These are phyloP conservation scores for Corvus hawaiiensis DNA, from an alignment of 2,113 vertebrate species.

Conservation along the genomic window DNA sequence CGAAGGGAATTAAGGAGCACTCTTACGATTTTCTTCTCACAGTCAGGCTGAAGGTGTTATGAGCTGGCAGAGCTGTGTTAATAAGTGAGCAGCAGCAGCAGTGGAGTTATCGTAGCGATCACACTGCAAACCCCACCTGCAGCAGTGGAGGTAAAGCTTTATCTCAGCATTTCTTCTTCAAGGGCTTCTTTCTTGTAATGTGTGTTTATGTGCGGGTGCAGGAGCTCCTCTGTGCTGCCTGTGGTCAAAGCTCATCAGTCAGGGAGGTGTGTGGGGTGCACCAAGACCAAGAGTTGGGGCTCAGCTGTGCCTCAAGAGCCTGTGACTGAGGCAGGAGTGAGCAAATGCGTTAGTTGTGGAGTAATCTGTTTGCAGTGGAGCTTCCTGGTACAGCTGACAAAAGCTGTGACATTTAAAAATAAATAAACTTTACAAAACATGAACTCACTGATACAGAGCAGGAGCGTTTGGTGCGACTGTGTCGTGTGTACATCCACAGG, in stretches of 20 bases:
- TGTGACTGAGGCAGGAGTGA: not conserved
- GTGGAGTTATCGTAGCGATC: not conserved
- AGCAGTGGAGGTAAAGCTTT: not conserved
- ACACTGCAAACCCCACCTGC: not conserved
- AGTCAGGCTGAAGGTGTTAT: not conserved
- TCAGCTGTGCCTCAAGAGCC: not conserved
- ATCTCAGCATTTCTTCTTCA: not conserved
- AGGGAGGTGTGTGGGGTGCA: not conserved
- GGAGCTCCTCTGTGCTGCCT: not conserved
- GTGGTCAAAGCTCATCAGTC: not conserved
- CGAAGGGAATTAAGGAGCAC: not conserved
- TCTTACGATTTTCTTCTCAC: not conserved
- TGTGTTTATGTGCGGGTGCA: not conserved
- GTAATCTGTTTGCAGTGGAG: not conserved
- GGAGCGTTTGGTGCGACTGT: not conserved
- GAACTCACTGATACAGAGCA: not conserved
- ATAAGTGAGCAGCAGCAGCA: not conserved
- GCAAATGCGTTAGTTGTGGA: not conserved
- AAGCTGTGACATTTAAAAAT: not conserved
- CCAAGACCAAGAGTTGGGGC: fast-evolving
- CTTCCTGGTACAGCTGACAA: not conserved
- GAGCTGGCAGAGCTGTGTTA: not conserved
- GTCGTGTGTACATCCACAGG: not conserved
- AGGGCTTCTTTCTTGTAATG: not conserved
- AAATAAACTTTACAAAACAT: not conserved